Evolutionary conservation across 2,888 invertebrate species (phyloP), one percentile per base, ranked within the genome.

Genomic region (Heteromyza rotundicornis): DNA sequence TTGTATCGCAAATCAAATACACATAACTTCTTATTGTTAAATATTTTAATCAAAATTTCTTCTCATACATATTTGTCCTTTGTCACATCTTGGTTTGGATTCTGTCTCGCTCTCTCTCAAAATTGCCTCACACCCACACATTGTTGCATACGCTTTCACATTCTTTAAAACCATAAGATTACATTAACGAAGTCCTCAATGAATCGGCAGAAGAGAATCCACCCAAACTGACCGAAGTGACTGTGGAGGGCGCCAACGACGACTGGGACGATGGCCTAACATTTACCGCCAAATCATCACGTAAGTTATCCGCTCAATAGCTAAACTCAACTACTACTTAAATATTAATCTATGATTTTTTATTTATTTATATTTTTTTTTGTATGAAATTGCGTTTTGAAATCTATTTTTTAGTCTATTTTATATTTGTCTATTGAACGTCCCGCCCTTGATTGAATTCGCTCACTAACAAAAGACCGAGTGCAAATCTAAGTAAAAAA

Each of bases 221-320:
- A 62, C 58, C 67, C 27, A 80, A 80, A 70, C 77, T 76, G 59
- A 76, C 77, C 70, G 79, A 80, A 63, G 86, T 86, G 2, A 86
- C 85, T 23, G 78, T 78, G 57, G 69, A 70, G 65, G 84, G 85
- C 68, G 86, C 87, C 55, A 85, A 83, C 70, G 90, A 90, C 70
- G 94, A 94, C 76, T 89, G 90, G 89, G 94, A 94, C 81, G 91
- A 91, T 83, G 93, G 93, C 77, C 92, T 95, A 72, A 94, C 92
- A 68, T 95, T 95, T 82, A 94, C 94, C 74, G 95, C 94, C 65
- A 91, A 92, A 86, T 90, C 92, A 82, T 91, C 90, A 84, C 92
- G 94, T 94, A 89, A 90, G 90, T 89, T 77, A 59, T 67, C 47
- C n/a, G n/a, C 50, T 36, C 17, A 27, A 50, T 24, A 35, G 54